Conservation (phyloP, 2,113 vertebrate genomes). For the Phaethornis superciliosus region DNA sequence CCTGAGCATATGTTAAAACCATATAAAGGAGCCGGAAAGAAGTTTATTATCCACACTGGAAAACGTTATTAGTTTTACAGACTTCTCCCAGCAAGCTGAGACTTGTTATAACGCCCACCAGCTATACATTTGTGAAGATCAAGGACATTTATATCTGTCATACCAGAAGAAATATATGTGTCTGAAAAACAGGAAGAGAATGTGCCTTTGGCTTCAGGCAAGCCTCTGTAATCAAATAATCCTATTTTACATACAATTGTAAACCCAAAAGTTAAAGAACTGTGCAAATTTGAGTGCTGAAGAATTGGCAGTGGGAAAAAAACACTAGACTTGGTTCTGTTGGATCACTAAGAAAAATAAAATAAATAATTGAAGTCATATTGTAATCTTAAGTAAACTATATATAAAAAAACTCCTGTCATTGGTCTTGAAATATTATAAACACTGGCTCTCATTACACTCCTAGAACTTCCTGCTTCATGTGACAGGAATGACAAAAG, state of each 20-base stretch:
- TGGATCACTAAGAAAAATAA: not conserved
- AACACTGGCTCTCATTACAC: not conserved
- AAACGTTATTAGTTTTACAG: constrained; percentile 49
- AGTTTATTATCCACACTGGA: constrained; percentile 31
- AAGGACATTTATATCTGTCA: constrained; percentile 1
- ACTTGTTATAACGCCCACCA: constrained; percentile 14
- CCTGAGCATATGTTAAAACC: not conserved
- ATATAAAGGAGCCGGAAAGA: not conserved
- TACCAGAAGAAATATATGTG: not conserved
- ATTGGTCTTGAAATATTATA: not conserved
- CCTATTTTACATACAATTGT: not conserved
- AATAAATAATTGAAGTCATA: not conserved
- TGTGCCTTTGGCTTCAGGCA: not conserved
- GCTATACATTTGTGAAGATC: not conserved
- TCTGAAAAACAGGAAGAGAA: not conserved
- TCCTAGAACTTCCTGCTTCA: not conserved
- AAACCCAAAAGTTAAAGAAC: not conserved
- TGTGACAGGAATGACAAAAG: not conserved
- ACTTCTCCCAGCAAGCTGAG: constrained; percentile 28
- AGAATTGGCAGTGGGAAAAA: not conserved
- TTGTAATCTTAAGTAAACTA: not conserved
- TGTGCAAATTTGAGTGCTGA: not conserved
- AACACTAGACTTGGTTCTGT: not conserved
- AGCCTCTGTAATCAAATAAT: not conserved
- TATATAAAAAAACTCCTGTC: not conserved